Evolutionary conservation across 2,113 vertebrate genomes (phyloP).

Genomic region (Sterna hirundo): DNA sequence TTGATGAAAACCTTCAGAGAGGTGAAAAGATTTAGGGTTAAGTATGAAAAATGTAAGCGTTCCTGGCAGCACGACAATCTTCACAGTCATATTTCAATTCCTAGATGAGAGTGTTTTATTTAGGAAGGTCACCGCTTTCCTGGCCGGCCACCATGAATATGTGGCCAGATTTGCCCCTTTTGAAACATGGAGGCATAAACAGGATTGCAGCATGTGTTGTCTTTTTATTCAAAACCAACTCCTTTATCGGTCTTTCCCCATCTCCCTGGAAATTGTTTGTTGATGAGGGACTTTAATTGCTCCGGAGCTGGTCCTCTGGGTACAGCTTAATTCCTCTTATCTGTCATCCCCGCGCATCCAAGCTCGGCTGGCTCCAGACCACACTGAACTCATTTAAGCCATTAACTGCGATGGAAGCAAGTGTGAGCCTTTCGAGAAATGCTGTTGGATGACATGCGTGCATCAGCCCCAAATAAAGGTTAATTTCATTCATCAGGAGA

Average conservation of each 20-base stretch:
- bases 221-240: neutral
- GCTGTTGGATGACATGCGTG: neutral
- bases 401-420: neutral
- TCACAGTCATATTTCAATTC: neutral
- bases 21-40: slow-evolving; percentile 6
- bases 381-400: neutral
- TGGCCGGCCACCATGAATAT: neutral
- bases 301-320: neutral
- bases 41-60: slow-evolving; percentile 1
- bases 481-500: slow-evolving; percentile 11
- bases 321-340: neutral
- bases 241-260: neutral
- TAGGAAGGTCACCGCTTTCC: neutral
- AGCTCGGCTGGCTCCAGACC: neutral
- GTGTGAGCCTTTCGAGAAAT: neutral
- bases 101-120: neutral
- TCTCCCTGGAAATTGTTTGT: neutral
- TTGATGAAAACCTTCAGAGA: neutral
- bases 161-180: neutral
- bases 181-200: neutral
- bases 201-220: neutral
- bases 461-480: neutral
- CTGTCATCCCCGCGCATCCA: neutral
- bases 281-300: slow-evolving; percentile 2
- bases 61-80: neutral